A percentile compares a stretch with the other conserved stretches of the same genome.
phyloP scores from a whole-genome alignment of 2,888 invertebrate genomes.

The Pemphredon lugubris region DNA sequence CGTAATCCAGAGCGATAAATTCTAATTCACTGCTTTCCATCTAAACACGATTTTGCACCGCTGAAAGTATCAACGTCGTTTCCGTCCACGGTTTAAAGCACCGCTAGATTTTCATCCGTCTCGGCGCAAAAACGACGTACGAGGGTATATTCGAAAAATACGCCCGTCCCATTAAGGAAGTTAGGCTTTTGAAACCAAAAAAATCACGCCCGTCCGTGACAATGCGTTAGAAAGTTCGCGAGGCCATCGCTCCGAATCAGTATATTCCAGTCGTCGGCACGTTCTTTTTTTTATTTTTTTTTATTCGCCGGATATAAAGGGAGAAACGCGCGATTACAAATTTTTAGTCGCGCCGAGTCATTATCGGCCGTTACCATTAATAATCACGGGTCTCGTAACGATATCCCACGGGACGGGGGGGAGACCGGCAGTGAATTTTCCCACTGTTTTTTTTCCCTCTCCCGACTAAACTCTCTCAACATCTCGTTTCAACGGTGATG shows the following conservation, averaged over 20 bases:
- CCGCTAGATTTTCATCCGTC: no score
- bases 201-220: no score
- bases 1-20: no score
- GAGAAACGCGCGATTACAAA: conserved; percentile 15
- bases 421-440: conserved; percentile 26
- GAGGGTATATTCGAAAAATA: conserved; percentile 31
- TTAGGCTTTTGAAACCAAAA: conserved; percentile 35
- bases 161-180: conserved; percentile 34
- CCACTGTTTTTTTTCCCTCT: neutral
- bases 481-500: conserved; percentile 55
- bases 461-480: conserved; percentile 27
- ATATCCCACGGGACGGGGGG: conserved; percentile 28
- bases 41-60: conserved; percentile 8
- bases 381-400: conserved; percentile 51
- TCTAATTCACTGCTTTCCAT: no score
- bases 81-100: no score
- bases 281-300: neutral
- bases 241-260: neutral
- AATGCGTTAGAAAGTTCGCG: conserved; percentile 20
- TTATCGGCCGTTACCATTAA: conserved; percentile 56
- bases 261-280: neutral
- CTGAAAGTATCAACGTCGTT: no score
- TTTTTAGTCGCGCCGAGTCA: conserved; percentile 43
- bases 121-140: conserved; percentile 24
- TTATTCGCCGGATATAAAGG: neutral